These are phyloP conservation scores for Podilymbus podiceps DNA, from an alignment of 2,113 vertebrate genomes.

Conservation along the genomic window DNA sequence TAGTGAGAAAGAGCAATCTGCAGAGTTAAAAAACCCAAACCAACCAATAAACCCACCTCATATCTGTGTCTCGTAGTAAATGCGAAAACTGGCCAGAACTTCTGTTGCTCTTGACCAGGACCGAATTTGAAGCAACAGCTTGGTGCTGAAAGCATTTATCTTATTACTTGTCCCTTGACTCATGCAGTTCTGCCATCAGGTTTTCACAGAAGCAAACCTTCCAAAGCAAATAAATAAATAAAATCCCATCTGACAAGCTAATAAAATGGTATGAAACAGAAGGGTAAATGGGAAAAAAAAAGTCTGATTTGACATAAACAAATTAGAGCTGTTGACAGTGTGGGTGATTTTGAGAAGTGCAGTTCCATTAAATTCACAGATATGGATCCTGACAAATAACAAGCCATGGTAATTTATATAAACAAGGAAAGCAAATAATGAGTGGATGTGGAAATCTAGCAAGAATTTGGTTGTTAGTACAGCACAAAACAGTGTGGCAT, in stretches of 20 bases:
- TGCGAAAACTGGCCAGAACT: background rate
- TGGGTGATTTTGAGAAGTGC: slow-evolving; percentile 67
- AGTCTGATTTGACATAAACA: slow-evolving; percentile 59
- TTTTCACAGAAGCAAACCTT: slow-evolving; percentile 38
- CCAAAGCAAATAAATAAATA: slow-evolving; percentile 60
- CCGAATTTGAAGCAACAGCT: background rate
- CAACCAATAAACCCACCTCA: background rate
- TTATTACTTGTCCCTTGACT: background rate
- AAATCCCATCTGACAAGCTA: slow-evolving; percentile 52
- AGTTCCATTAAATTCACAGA: slow-evolving; percentile 67
- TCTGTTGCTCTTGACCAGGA: background rate
- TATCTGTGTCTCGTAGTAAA: background rate
- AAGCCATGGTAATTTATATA: slow-evolving; percentile 61
- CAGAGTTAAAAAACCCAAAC: background rate
- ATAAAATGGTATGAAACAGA: slow-evolving; percentile 65
- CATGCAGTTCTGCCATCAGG: background rate
- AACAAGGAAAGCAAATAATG: slow-evolving; percentile 44
- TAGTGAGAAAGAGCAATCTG: background rate
- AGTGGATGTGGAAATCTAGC: slow-evolving; percentile 23
- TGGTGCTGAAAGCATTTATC: slow-evolving; percentile 1
- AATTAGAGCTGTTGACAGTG: slow-evolving; percentile 69
- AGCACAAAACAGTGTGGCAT: background rate
- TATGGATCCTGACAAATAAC: slow-evolving; percentile 59
- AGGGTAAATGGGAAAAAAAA: slow-evolving; percentile 21
- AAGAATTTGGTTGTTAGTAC: background rate